Conservation (phyloP, 2,888 invertebrate genomes). For the Ferrisia virgata region DNA sequence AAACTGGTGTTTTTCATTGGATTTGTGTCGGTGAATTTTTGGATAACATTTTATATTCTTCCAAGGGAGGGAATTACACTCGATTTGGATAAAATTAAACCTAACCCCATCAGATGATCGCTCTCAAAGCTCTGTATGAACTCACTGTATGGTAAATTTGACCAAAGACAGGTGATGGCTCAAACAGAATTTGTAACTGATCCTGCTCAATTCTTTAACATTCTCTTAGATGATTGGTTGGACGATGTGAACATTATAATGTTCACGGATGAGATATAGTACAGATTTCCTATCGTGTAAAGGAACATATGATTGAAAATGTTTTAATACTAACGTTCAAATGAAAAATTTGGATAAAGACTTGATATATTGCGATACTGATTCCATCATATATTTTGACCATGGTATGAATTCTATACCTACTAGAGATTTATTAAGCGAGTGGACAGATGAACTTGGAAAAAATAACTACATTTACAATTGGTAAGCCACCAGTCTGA, state of each 20-base stretch:
- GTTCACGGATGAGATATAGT: background rate
- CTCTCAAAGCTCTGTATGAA: conserved; percentile 50
- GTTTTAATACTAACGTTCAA: too few species aligned
- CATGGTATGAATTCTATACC: too few species aligned
- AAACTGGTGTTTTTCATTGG: too few species aligned
- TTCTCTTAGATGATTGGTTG: background rate
- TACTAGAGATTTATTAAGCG: too few species aligned
- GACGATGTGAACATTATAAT: background rate
- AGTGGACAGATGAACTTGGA: too few species aligned
- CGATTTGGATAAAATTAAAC: conserved; percentile 47
- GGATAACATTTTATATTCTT: too few species aligned
- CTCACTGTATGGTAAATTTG: conserved; percentile 50
- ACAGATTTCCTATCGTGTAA: background rate
- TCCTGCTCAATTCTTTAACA: background rate
- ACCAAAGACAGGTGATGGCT: conserved; percentile 47
- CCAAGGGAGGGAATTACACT: conserved; percentile 49
- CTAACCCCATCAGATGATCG: conserved; percentile 49
- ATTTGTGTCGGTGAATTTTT: too few species aligned
- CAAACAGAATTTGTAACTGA: conserved; percentile 52
- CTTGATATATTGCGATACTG: too few species aligned
- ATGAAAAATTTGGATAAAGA: too few species aligned
- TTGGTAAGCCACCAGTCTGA: too few species aligned
- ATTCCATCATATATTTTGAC: too few species aligned
- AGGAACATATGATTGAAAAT: background rate
- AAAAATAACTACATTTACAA: too few species aligned